Conservation (phyloP, 2,113 vertebrate genomes). For the Cyanoderma ruficeps region DNA sequence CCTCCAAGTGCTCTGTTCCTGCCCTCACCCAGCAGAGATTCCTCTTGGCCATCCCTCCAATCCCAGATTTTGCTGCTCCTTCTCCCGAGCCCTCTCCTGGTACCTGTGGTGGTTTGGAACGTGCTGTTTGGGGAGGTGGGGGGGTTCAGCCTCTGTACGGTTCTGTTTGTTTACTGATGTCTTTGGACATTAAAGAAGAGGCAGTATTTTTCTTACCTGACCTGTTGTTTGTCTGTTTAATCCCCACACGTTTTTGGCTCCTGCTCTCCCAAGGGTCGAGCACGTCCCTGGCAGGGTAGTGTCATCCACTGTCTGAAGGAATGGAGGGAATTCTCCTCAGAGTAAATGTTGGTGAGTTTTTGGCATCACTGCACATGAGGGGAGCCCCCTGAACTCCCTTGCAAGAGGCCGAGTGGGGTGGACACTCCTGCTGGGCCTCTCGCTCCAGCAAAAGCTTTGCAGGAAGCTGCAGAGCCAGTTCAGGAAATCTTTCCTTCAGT, state of each 20-base stretch:
- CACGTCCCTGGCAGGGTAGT: not conserved
- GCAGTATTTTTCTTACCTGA: constrained; percentile 77
- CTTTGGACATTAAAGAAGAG: constrained; percentile 77
- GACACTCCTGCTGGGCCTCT: accelerated
- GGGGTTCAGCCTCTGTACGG: constrained; percentile 28
- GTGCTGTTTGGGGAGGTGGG: not conserved
- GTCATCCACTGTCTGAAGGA: not conserved
- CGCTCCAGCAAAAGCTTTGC: not conserved
- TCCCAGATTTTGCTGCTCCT: not conserved
- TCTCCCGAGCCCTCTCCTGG: not conserved
- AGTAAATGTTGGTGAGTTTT: not conserved
- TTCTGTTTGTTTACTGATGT: constrained; percentile 69
- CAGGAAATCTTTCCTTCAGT: not conserved
- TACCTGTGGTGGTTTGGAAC: not conserved
- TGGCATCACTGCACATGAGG: not conserved
- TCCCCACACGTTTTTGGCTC: not conserved
- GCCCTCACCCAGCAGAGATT: not conserved
- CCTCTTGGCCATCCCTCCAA: not conserved
- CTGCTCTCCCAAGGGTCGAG: not conserved
- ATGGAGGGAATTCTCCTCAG: not conserved
- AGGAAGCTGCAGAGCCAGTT: not conserved
- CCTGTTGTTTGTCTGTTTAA: not conserved
- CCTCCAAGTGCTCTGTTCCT: not conserved
- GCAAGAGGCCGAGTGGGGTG: accelerated
- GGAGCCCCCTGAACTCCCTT: not conserved